These are phyloP conservation scores for Brassicogethes aeneus DNA, from an alignment of 2,888 invertebrate genomes.

Conservation along the genomic window DNA sequence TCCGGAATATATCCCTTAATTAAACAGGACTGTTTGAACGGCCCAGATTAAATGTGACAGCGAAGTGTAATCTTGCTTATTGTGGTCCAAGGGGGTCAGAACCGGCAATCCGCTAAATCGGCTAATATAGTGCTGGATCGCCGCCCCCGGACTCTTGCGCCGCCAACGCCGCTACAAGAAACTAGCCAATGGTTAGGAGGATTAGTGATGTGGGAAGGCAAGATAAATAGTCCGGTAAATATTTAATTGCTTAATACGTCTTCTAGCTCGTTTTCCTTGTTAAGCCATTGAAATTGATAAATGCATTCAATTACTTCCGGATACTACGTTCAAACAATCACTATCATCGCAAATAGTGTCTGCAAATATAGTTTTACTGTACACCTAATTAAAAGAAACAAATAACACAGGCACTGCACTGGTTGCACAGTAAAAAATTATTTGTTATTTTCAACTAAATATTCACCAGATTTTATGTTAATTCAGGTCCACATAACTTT, in stretches of 20 bases:
- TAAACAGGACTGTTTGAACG: slow-evolving; percentile 45
- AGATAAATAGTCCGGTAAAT: not conserved
- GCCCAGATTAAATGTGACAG: slow-evolving; percentile 45
- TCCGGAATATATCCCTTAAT: slow-evolving; percentile 37
- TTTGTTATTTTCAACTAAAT: no score
- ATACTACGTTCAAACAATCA: not conserved
- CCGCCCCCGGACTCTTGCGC: not conserved
- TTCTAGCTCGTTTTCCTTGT: not conserved
- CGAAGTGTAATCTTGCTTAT: slow-evolving; percentile 44
- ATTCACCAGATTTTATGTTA: no score
- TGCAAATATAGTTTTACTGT: no score
- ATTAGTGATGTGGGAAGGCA: not conserved
- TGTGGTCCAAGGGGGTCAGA: slow-evolving; percentile 35
- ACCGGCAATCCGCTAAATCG: slow-evolving; percentile 16
- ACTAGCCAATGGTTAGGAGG: not conserved
- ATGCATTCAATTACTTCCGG: not conserved
- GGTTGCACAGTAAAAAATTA: no score
- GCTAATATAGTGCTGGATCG: slow-evolving; percentile 16
- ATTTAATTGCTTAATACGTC: slow-evolving; percentile 1
- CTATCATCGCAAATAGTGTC: no score
- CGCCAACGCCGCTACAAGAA: not conserved
- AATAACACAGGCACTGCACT: no score
- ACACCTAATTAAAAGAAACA: no score
- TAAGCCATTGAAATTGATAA: not conserved
- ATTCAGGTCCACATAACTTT: no score